Conservation (phyloP, 2,797 vertebrate genomes). For the Scolopax bukidnonensis region DNA sequence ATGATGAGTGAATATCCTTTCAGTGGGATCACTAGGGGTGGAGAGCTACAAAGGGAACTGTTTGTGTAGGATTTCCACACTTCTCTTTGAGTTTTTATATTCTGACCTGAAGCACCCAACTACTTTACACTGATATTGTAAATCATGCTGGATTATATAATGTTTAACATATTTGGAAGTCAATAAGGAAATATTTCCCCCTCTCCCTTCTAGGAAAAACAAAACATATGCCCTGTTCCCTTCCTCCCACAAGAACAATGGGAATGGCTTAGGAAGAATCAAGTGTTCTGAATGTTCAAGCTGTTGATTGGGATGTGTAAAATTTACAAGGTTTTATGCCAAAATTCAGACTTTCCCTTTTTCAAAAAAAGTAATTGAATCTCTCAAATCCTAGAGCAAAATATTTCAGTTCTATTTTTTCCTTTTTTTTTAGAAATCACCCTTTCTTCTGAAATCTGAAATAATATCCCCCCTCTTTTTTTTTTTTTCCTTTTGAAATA, state of each 20-base stretch:
- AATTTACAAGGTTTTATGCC: neutral
- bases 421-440: neutral
- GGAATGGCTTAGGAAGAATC: neutral
- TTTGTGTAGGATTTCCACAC: neutral
- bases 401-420: rapidly evolving
- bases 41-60: neutral
- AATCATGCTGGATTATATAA: neutral
- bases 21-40: neutral
- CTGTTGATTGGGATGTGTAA: neutral
- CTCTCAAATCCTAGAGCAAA: neutral
- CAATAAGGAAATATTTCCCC: neutral
- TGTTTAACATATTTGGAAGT: neutral
- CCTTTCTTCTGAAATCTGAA: neutral
- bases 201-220: neutral
- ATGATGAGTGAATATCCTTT: neutral
- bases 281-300: neutral
- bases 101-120: neutral
- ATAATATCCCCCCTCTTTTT: neutral
- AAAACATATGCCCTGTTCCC: neutral
- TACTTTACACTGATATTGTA: neutral
- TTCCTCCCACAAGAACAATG: neutral
- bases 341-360: neutral
- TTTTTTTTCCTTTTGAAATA: neutral
- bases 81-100: neutral
- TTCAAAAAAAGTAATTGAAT: neutral